A percentile compares a stretch with the other conserved stretches of the same genome.
Conservation (phyloP, 1,140 invertebrate genomes). For the Bombus pascuorum region DNA sequence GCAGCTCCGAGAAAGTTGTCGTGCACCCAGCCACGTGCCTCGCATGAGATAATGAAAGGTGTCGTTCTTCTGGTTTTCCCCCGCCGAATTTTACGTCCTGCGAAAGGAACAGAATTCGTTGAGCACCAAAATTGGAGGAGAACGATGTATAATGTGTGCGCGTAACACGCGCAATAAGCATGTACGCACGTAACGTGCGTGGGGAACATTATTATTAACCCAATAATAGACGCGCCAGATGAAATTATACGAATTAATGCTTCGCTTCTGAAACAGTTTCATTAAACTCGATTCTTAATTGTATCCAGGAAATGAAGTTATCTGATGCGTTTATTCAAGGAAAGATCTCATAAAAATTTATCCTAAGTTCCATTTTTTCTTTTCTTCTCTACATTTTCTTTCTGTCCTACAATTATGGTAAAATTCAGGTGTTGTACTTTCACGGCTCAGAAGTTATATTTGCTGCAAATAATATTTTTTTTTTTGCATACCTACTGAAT, state of each 20-base stretch:
- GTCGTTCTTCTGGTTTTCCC: conserved; percentile 55
- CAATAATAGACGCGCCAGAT: background rate
- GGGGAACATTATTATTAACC: conserved; percentile 17
- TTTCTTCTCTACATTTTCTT: too few relatives aligned
- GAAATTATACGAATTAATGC: conserved; percentile 20
- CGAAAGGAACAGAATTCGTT: conserved; percentile 33
- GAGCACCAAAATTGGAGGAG: conserved; percentile 11
- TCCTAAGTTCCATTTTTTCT: background rate
- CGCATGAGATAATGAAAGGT: conserved; percentile 67
- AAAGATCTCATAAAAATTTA: conserved; percentile 1
- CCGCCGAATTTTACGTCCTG: conserved; percentile 25
- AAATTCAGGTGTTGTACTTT: background rate
- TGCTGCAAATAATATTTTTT: background rate
- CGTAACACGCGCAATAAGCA: background rate
- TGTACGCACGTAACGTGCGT: background rate
- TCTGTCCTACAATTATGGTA: background rate
- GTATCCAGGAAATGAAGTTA: conserved; percentile 9
- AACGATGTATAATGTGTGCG: background rate
- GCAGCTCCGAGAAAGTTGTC: conserved; percentile 66
- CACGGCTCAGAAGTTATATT: background rate
- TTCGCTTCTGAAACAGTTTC: background rate
- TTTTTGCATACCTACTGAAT: background rate
- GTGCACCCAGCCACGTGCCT: conserved; percentile 66
- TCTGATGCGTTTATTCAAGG: background rate
- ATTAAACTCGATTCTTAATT: background rate